A percentile compares a stretch with the other conserved stretches of the same genome.
These are phyloP conservation scores for Paramacrobiotus metropolitanus DNA, from an alignment of 1,140 invertebrate species.

Conservation along the genomic window DNA sequence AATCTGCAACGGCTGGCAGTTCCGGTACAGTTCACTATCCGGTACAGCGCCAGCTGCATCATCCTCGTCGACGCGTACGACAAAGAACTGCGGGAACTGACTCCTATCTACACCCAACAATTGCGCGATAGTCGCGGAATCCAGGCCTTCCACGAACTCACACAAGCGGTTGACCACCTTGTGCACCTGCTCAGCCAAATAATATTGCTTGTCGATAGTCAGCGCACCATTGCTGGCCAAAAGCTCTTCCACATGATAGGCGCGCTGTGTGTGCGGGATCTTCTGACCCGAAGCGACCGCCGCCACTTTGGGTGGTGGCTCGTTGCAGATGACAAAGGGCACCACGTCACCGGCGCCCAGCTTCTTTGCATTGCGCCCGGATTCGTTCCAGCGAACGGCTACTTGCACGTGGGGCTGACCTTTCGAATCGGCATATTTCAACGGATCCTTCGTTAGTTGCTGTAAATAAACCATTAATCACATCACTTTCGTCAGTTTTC, in stretches of 20 bases:
- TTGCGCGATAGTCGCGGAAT: conserved; percentile 63
- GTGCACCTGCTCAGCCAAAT: conserved; percentile 64
- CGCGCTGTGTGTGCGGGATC: conserved; percentile 49
- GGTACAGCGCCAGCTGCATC: conserved; percentile 8
- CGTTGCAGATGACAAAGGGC: conserved; percentile 76
- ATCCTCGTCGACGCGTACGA: not conserved
- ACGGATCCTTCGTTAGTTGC: conserved; percentile 79
- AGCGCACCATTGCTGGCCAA: conserved; percentile 35
- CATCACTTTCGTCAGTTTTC: not conserved
- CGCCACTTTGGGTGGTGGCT: conserved; percentile 19
- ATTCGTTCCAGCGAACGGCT: conserved; percentile 52
- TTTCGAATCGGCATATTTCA: conserved; percentile 67
- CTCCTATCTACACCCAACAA: conserved; percentile 38
- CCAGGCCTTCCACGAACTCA: conserved; percentile 80
- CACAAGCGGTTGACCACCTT: conserved; percentile 79
- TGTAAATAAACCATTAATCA: conserved; percentile 14
- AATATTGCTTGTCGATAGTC: conserved; percentile 38
- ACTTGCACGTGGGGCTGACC: conserved; percentile 71
- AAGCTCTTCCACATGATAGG: conserved; percentile 72
- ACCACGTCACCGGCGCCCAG: conserved; percentile 82
- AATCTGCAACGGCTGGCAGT: not conserved
- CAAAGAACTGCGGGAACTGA: not conserved
- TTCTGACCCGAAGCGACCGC: conserved; percentile 43
- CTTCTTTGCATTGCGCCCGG: conserved; percentile 31
- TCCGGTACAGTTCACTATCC: conserved; percentile 6